Conservation (phyloP, 2,888 invertebrate genomes). For the Torymus texanus region DNA sequence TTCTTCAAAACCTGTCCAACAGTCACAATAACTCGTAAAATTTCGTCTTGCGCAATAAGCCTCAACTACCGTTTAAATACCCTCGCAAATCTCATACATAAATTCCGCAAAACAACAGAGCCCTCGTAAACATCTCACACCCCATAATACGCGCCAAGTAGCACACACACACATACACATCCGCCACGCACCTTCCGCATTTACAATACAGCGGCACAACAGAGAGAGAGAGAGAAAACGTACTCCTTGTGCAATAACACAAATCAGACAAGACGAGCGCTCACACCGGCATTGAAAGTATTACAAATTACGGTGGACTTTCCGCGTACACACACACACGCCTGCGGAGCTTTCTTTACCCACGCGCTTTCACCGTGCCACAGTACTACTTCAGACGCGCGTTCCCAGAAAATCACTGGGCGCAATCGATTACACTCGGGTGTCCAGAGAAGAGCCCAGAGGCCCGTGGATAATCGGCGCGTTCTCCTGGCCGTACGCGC, state of each 20-base stretch:
- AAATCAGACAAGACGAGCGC: neutral
- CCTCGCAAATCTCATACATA: constrained; percentile 2
- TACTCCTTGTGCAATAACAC: neutral
- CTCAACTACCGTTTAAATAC: neutral
- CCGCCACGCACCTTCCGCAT: neutral
- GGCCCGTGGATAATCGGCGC: constrained; percentile 39
- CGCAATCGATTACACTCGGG: constrained; percentile 34
- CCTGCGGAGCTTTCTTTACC: too few relatives aligned
- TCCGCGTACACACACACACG: too few relatives aligned
- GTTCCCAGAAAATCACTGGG: constrained; percentile 36
- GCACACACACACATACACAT: neutral
- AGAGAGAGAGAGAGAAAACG: too few relatives aligned
- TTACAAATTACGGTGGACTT: too few relatives aligned
- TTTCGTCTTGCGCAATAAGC: neutral
- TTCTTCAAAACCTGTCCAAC: neutral
- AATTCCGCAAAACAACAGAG: constrained; percentile 26
- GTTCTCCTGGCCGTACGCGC: neutral
- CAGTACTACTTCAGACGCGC: neutral
- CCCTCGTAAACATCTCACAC: neutral
- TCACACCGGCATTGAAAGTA: too few relatives aligned
- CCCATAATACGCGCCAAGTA: neutral
- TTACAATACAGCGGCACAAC: neutral
- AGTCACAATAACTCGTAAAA: constrained; percentile 10
- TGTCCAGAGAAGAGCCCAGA: constrained; percentile 7
- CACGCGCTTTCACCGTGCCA: neutral